Percentiles rank a stretch among this genome's conserved stretches.
phyloP scores from a whole-genome alignment of 2,888 invertebrate species.

The Polia nebulosa region DNA sequence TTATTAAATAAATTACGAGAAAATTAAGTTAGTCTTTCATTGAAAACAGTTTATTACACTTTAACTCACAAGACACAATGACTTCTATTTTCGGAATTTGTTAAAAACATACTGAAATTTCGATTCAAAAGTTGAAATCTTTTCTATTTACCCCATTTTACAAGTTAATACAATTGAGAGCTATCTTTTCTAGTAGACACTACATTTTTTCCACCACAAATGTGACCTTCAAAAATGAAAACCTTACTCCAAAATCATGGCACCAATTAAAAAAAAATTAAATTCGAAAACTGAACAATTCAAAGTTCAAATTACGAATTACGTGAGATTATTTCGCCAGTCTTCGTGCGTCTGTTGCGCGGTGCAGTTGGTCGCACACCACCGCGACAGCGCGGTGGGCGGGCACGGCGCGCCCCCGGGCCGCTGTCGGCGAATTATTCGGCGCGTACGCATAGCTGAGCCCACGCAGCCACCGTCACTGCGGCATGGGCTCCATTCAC shows the following conservation, averaged over 20 bases:
- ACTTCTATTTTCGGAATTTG: too few species aligned
- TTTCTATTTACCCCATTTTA: too few species aligned
- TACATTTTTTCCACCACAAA: neutral
- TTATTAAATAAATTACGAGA: too few species aligned
- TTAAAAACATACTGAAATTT: too few species aligned
- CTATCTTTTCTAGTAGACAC: neutral
- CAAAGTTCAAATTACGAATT: conserved; percentile 68
- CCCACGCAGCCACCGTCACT: conserved; percentile 98
- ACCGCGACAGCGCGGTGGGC: conserved; percentile 95
- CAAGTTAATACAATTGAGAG: too few species aligned
- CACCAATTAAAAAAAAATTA: conserved; percentile 25
- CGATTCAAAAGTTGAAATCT: too few species aligned
- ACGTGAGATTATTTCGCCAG: conserved; percentile 88
- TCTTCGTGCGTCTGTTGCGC: conserved; percentile 73
- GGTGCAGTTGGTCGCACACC: conserved; percentile 95
- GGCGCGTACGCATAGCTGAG: conserved; percentile 95
- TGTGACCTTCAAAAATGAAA: conserved; percentile 1
- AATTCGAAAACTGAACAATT: conserved; percentile 44
- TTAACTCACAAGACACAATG: too few species aligned
- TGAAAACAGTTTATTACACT: too few species aligned
- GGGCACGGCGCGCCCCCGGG: conserved; percentile 96
- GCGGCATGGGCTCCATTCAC: conserved; percentile 96
- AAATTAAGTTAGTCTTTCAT: too few species aligned
- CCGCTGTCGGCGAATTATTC: conserved; percentile 94
- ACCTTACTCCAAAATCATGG: conserved; percentile 48